A percentile compares a stretch with the other conserved stretches of the same genome.
Conservation (phyloP, 2,113 vertebrate species). For the Tetraodon nigroviridis region DNA sequence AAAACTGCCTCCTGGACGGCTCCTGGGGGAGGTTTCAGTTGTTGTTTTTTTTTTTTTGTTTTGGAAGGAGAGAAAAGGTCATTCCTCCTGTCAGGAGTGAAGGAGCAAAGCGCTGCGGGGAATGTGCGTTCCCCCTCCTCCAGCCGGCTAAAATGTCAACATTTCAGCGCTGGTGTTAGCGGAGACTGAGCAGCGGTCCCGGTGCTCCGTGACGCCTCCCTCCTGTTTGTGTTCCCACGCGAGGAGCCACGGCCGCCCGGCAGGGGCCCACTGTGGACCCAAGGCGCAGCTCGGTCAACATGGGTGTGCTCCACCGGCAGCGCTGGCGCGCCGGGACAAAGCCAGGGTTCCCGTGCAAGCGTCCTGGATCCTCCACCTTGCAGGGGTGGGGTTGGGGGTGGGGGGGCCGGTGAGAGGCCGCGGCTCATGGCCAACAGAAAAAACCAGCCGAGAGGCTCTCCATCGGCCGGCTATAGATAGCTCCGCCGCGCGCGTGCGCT, state of each 20-base stretch:
- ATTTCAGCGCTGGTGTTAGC: slow-evolving; percentile 39
- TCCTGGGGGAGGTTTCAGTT: too few relatives aligned
- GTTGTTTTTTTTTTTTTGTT: too few relatives aligned
- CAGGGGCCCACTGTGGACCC: not conserved
- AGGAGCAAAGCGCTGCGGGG: slow-evolving; percentile 11
- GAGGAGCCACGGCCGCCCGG: not conserved
- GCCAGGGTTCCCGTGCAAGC: not conserved
- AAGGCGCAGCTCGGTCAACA: slow-evolving; percentile 28
- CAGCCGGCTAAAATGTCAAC: slow-evolving; percentile 44
- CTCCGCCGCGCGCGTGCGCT: slow-evolving; percentile 10
- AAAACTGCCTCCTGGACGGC: too few relatives aligned
- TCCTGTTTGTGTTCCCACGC: slow-evolving; percentile 11
- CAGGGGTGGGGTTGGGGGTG: slow-evolving; percentile 5
- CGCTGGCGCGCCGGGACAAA: slow-evolving; percentile 1
- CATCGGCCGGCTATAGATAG: slow-evolving; percentile 40
- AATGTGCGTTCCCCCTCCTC: slow-evolving; percentile 29
- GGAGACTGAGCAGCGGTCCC: slow-evolving; percentile 36
- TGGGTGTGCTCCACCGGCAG: slow-evolving; percentile 10
- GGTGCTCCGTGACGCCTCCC: slow-evolving; percentile 10
- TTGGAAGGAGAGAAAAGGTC: slow-evolving; percentile 21
- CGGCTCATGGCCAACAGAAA: slow-evolving; percentile 31
- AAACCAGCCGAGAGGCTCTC: slow-evolving; percentile 24
- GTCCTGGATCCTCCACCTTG: too few relatives aligned
- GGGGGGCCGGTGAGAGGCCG: too few relatives aligned
- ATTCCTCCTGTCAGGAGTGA: slow-evolving; percentile 26